A percentile compares a stretch with the other conserved stretches of the same genome.
Conservation (phyloP, 2,113 vertebrate genomes). For the Etheostoma spectabile region DNA sequence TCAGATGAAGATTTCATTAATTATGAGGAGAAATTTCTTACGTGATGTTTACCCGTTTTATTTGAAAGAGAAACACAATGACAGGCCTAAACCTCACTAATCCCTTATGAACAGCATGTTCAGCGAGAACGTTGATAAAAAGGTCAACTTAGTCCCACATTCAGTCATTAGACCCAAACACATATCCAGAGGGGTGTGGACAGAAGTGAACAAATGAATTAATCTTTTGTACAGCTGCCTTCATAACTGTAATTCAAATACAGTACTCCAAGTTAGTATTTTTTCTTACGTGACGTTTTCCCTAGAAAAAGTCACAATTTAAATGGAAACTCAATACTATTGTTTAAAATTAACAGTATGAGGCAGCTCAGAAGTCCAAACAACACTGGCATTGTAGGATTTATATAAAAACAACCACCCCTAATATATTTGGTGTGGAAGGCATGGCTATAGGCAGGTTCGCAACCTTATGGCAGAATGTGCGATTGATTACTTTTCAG, state of each 20-base stretch:
- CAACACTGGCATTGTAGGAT: background rate
- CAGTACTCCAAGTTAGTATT: background rate
- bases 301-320: background rate
- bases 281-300: background rate
- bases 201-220: background rate
- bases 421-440: background rate
- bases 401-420: background rate
- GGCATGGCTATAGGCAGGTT: background rate
- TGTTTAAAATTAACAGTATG: no score
- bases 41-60: background rate
- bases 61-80: conserved; percentile 20
- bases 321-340: background rate
- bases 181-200: conserved; percentile 16
- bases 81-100: conserved; percentile 13
- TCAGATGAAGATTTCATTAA: conserved; percentile 5
- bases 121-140: conserved; percentile 5
- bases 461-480: background rate
- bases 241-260: background rate
- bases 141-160: conserved; percentile 26
- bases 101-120: conserved; percentile 12
- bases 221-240: background rate
- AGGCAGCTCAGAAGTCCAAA: background rate
- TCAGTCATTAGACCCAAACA: conserved; percentile 16
- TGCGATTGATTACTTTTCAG: background rate
- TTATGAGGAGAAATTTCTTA: background rate